Evolutionary conservation across 1,140 invertebrate species (phyloP).

Genomic region (Xylocopa sonorina): DNA sequence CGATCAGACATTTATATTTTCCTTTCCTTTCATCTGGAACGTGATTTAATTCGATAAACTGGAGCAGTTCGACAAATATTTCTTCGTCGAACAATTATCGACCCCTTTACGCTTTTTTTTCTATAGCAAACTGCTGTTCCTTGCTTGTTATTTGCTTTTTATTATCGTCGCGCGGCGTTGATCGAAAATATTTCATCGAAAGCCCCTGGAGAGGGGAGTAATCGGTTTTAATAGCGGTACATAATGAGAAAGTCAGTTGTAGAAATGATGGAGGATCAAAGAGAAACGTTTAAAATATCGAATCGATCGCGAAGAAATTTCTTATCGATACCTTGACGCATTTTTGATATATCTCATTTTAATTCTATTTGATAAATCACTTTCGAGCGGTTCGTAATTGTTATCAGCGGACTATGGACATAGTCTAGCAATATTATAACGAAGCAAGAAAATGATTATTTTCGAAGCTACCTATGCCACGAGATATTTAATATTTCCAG

Average conservation of each 20-base stretch:
- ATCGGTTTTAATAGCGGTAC: background rate
- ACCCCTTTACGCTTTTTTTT: background rate
- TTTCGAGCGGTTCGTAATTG: background rate
- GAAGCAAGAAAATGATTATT: background rate
- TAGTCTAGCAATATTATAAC: too few relatives aligned
- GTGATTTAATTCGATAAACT: slow-evolving; percentile 22
- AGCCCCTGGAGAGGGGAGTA: too few relatives aligned
- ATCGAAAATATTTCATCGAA: slow-evolving; percentile 1
- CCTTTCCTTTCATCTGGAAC: background rate
- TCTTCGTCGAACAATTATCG: slow-evolving; percentile 7
- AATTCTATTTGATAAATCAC: background rate
- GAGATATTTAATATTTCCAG: background rate
- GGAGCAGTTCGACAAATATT: slow-evolving; percentile 19
- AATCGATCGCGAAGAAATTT: background rate
- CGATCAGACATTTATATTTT: background rate
- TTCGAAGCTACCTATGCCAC: background rate
- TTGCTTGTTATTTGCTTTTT: background rate
- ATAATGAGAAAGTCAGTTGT: background rate
- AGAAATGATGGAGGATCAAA: background rate
- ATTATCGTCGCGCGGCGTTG: background rate
- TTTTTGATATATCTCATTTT: background rate
- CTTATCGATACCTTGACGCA: slow-evolving; percentile 4
- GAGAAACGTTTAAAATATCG: background rate
- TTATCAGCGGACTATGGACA: too few relatives aligned
- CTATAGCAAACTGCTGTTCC: background rate